Evolutionary conservation across 2,113 vertebrate species (phyloP), one percentile per base, ranked within the genome.

Genomic region (Fukomys damarensis): DNA sequence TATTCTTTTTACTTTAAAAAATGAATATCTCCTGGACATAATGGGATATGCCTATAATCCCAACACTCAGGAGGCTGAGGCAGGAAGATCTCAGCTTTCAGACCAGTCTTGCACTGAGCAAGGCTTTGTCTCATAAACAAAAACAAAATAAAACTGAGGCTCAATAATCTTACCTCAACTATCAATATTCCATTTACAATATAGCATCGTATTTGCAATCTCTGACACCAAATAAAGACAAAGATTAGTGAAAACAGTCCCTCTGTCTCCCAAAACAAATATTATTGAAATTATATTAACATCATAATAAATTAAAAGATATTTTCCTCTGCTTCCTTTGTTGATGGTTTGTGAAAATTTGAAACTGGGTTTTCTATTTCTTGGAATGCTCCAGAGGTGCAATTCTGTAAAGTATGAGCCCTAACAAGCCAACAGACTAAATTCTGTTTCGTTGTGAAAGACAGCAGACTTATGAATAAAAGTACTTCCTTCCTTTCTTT

Each of bases 381-480:
- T 81, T 82, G 11, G 19, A 30, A 89, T 58, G 0, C 10, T 41
- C 30, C 43, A 0, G n/a, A 54, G 30, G 49, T 89, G 5, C 19
- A 41, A 9, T 54, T 56, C 32, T 91, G 3, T 32, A 7, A 66
- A 56, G 11, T 2, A 56, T 19, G 35, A 5, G 4, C 54, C 16
- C 14, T 79, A 91, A 95, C 56, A 92, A 92, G 16, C 5, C 38
- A 96, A 93, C 76, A 88, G 1, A 41, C 38, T 93, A n/a, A 11
- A 79, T 93, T 95, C 28, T 93, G 2, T 68, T 93, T 92, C 91
- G 0, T 95, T 61, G 66, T 0, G 0, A 0, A 2, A 6, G 86
- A 38, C 9, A 77, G n/a, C n/a, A 96, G 43, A 96, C 89, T 81
- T 96, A 16, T 96, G 70, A 92, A 92, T 66, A 83, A 94, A 93